Evolutionary conservation across 2,888 invertebrate species (phyloP), one percentile per base, ranked within the genome.

Genomic region (Biston stratarius): DNA sequence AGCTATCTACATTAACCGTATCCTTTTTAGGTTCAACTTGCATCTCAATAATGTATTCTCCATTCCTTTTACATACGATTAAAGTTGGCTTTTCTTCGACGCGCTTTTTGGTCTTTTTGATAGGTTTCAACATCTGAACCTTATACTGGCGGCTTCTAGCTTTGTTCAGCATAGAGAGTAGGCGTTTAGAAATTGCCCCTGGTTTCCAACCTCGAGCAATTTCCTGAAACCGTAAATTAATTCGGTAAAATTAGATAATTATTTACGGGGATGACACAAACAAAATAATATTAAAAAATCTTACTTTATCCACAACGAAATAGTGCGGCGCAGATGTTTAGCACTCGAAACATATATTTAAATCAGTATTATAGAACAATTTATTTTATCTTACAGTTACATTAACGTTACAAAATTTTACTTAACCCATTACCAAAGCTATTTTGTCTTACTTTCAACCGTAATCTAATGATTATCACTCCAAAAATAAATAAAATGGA

Each of bases 31-130:
- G 69, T 3, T 76, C 72, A 0, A 77, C 83, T 71, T 90, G 86
- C 87, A 93, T 86, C 73, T 91, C 89, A 0, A 93, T 78, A 1
- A 75, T 79, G 65, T 90, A 91, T 68, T 88, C 86, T 0, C 93
- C 92, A 14, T 89, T 83, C 10, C 68, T 77, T 75, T 89, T 93
- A 58, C 84, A 79, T 2, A 93, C 73, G 1, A 85, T 83, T 5
- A 93, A 78, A 0, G 87, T 84, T 0, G 93, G 89, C 72, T 90
- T 92, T 0, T 84, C 79, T 62, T 83, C 84, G 0, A 77, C 34
- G 1, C 74, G 80, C 70, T 87, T 89, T 68, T 86, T 91, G 0
- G 70, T 15, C 67, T 83, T 88, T 66, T 79, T 90, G 6, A 70
- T 63, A 3, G 77, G 80, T 62, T 77, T 83, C 0, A 74, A 65